These are phyloP conservation scores for Talpa occidentalis DNA, from an alignment of 2,113 vertebrate species.

Conservation along the genomic window DNA sequence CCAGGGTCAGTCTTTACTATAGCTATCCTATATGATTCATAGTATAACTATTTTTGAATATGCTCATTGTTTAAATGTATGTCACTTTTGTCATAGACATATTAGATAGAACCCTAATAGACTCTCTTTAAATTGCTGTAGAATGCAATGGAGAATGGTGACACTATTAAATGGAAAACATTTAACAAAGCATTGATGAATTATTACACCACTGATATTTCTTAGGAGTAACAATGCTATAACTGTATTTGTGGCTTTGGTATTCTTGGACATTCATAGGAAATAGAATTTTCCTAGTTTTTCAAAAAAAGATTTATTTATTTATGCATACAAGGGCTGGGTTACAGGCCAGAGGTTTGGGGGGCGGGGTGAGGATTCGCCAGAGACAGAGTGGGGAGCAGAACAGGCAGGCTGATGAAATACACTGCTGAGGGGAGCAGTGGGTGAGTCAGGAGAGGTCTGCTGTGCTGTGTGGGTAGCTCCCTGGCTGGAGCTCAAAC, in stretches of 20 bases:
- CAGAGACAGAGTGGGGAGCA: no score
- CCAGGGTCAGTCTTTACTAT: background rate
- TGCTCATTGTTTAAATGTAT: background rate
- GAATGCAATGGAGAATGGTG: background rate
- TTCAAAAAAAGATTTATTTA: no score
- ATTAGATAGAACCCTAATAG: background rate
- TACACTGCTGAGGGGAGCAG: no score
- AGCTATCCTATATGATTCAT: background rate
- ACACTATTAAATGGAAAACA: background rate
- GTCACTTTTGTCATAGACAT: background rate
- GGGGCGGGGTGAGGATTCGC: no score
- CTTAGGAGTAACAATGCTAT: background rate
- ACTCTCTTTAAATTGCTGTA: background rate
- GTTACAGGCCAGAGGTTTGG: no score
- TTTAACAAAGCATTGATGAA: background rate
- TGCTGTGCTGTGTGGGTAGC: no score
- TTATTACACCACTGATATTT: background rate
- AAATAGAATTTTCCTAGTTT: background rate
- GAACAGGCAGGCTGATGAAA: no score
- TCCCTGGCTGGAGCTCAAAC: no score
- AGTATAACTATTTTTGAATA: background rate
- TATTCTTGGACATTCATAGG: background rate
- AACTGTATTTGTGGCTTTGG: background rate
- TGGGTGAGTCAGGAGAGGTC: no score
- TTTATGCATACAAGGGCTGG: no score